Percentiles rank a stretch among this genome's conserved stretches.
Conservation (phyloP, 2,888 invertebrate genomes). For the Amaurobius ferox region DNA sequence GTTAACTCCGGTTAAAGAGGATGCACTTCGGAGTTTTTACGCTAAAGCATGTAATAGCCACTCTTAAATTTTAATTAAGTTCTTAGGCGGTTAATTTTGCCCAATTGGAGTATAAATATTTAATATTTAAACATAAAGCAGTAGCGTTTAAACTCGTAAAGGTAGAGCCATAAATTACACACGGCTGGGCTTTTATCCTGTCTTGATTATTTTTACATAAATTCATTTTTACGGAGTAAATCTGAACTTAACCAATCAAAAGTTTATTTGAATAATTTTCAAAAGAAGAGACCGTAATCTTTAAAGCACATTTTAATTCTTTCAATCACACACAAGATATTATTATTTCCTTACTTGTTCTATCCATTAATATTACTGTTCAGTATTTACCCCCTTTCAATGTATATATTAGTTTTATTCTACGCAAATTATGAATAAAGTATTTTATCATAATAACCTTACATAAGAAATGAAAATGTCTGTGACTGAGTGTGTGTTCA, state of each 20-base stretch:
- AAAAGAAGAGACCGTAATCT: too few species aligned
- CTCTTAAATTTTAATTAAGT: constrained; percentile 64
- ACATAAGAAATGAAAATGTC: too few species aligned
- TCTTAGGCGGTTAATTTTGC: constrained; percentile 45
- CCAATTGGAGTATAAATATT: constrained; percentile 47
- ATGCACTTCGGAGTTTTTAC: constrained; percentile 4
- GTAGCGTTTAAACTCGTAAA: background rate
- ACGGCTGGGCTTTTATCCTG: background rate
- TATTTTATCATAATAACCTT: too few species aligned
- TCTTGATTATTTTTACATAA: background rate
- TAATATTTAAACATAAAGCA: constrained; percentile 31
- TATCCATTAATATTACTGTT: too few species aligned
- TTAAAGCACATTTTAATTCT: too few species aligned
- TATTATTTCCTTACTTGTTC: too few species aligned
- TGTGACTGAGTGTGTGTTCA: too few species aligned
- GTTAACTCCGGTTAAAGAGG: constrained; percentile 8
- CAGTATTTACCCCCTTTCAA: too few species aligned
- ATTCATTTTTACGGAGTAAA: background rate
- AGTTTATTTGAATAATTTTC: background rate
- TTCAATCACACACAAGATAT: too few species aligned
- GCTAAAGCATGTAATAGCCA: constrained; percentile 25
- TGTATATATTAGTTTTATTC: too few species aligned
- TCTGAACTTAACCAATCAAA: background rate
- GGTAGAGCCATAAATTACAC: background rate
- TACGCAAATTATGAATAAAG: too few species aligned